A percentile compares a stretch with the other conserved stretches of the same genome.
These are phyloP conservation scores for Muraenolepis orangiensis DNA, from an alignment of 2,797 vertebrate species.

Conservation along the genomic window DNA sequence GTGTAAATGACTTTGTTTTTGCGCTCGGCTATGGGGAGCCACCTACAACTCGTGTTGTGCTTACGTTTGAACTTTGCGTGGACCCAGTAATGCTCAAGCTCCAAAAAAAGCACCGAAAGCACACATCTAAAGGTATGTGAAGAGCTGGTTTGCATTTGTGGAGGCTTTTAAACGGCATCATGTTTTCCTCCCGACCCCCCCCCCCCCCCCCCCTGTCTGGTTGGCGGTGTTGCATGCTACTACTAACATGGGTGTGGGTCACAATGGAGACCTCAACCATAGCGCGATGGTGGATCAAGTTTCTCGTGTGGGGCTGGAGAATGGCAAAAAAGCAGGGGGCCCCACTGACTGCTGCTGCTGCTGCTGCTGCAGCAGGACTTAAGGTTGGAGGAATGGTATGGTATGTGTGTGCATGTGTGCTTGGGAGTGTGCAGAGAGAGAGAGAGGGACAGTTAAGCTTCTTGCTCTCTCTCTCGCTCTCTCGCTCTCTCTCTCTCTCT, in stretches of 20 bases:
- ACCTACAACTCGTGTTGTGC: neutral
- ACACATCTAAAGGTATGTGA: neutral
- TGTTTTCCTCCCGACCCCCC: too few relatives aligned
- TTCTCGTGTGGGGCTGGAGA: conserved; percentile 50
- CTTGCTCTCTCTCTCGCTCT: neutral
- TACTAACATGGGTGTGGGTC: conserved; percentile 35
- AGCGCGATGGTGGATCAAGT: conserved; percentile 50
- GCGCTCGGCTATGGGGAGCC: neutral
- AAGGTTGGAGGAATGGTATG: neutral
- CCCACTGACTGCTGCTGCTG: neutral
- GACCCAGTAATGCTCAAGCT: neutral
- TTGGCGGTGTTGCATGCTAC: neutral
- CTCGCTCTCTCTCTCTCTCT: too few relatives aligned
- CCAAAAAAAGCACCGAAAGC: neutral
- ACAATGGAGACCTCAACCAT: conserved; percentile 43
- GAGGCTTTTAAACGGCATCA: neutral
- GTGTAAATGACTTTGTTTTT: neutral
- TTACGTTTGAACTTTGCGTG: neutral
- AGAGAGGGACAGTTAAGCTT: neutral
- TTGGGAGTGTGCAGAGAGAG: neutral
- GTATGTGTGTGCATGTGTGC: neutral
- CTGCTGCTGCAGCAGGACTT: neutral
- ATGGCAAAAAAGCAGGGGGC: conserved; percentile 15
- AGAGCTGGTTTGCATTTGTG: neutral
- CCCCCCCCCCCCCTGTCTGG: too few relatives aligned